phyloP scores from a whole-genome alignment of 2,797 vertebrate species.

The Parauchenoglanis ngamensis region DNA sequence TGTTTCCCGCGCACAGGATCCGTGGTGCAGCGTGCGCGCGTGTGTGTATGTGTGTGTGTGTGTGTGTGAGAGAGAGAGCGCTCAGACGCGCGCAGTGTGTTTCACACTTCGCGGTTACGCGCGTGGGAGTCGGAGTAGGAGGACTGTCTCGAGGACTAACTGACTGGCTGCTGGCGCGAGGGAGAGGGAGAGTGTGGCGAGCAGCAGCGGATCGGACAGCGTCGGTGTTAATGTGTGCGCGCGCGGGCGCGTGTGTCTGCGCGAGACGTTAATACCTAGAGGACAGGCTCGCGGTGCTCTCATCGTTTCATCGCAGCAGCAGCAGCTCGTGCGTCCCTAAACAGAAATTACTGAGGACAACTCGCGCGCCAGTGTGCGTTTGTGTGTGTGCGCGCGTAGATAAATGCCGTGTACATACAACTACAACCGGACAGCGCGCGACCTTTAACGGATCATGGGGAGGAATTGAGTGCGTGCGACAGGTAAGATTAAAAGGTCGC shows the following conservation, averaged over 20 bases:
- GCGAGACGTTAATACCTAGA: not conserved
- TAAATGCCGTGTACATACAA: not conserved
- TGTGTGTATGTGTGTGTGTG: not conserved
- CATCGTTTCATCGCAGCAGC: not conserved
- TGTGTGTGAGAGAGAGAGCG: not conserved
- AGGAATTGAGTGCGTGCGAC: not conserved
- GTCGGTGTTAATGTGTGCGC: too few relatives aligned
- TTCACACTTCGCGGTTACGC: constrained; percentile 41
- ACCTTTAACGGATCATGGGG: not conserved
- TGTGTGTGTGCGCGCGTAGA: not conserved
- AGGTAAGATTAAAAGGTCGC: not conserved
- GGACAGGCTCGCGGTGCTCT: not conserved
- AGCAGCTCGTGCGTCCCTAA: not conserved
- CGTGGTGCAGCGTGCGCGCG: not conserved
- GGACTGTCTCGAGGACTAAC: constrained; percentile 29
- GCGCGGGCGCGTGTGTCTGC: not conserved
- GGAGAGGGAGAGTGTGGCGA: not conserved
- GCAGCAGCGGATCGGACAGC: not conserved
- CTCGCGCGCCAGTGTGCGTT: not conserved
- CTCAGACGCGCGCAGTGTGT: not conserved
- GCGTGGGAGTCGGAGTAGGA: constrained; percentile 46
- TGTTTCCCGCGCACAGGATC: not conserved
- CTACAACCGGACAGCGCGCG: not conserved
- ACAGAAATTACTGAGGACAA: not conserved
- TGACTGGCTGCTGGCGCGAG: constrained; percentile 13